Conservation (phyloP, 2,797 vertebrate species). For the Hephaestus fuliginosus region DNA sequence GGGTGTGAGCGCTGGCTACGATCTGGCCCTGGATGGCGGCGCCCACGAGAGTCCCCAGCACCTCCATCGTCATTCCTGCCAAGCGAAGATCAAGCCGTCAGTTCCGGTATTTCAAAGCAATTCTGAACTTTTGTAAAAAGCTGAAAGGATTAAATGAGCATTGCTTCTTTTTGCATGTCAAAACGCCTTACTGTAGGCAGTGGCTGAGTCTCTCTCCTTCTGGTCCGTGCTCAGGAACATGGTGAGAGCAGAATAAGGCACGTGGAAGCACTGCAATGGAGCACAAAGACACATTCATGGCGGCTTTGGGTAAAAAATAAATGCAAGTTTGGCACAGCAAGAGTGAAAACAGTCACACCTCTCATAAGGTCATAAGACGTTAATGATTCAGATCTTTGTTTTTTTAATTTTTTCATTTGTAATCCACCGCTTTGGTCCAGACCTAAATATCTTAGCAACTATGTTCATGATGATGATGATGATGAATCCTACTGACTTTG, state of each 20-base stretch:
- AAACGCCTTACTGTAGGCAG: conserved; percentile 91
- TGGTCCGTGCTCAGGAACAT: conserved; percentile 96
- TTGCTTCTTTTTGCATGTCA: conserved; percentile 6
- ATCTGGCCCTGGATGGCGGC: conserved; percentile 95
- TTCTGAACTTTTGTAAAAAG: background rate
- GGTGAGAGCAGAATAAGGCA: conserved; percentile 97
- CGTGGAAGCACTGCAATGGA: conserved; percentile 91
- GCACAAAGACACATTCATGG: conserved; percentile 32
- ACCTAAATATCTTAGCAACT: background rate
- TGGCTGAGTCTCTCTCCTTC: conserved; percentile 94
- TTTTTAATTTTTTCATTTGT: background rate
- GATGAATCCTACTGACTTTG: background rate
- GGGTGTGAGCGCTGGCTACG: conserved; percentile 91
- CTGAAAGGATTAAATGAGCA: conserved; percentile 4
- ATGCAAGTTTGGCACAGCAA: conserved; percentile 1
- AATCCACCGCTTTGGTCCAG: background rate
- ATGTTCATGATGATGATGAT: background rate
- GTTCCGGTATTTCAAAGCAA: background rate
- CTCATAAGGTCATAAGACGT: background rate
- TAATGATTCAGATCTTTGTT: background rate
- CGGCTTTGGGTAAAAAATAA: background rate
- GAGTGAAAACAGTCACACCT: background rate
- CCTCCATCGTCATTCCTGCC: conserved; percentile 96
- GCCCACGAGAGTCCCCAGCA: conserved; percentile 93
- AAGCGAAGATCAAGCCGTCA: conserved; percentile 22